Evolutionary conservation across 1,140 invertebrate genomes (phyloP).

Genomic region (Trialeurodes vaporariorum): DNA sequence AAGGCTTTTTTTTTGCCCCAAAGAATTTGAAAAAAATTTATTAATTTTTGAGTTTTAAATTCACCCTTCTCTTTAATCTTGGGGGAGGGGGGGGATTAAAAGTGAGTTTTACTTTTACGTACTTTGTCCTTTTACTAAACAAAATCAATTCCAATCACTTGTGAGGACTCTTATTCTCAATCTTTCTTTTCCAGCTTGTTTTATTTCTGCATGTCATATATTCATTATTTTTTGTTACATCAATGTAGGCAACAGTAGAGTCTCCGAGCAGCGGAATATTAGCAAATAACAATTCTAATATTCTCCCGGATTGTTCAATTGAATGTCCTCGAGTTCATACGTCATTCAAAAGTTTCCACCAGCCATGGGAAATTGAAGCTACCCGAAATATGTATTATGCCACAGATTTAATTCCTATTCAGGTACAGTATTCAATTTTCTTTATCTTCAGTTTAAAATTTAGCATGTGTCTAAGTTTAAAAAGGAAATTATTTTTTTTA

Average conservation of each 20-base stretch:
- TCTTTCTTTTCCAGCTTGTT: not conserved
- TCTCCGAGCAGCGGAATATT: slow-evolving; percentile 15
- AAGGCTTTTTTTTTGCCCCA: too few species aligned
- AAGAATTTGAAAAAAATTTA: too few species aligned
- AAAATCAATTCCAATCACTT: too few species aligned
- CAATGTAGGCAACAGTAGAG: slow-evolving; percentile 3
- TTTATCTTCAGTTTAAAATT: slow-evolving; percentile 10
- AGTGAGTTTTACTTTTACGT: too few species aligned
- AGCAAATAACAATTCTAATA: not conserved
- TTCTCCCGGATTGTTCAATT: slow-evolving; percentile 1
- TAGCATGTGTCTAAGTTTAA: slow-evolving; percentile 15
- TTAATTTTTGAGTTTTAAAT: too few species aligned
- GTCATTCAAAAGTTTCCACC: slow-evolving; percentile 42
- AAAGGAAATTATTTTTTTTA: not conserved
- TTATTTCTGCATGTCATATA: not conserved
- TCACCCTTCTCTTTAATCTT: too few species aligned
- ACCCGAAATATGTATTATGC: slow-evolving; percentile 34
- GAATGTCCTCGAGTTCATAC: slow-evolving; percentile 34
- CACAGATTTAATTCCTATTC: slow-evolving; percentile 54
- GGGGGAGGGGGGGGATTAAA: too few species aligned
- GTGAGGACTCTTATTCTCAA: too few species aligned
- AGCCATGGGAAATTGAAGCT: slow-evolving; percentile 43
- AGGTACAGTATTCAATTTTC: slow-evolving; percentile 45
- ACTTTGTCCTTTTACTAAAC: too few species aligned
- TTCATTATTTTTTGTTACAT: not conserved